Conservation (phyloP, 2,797 vertebrate genomes). For the Lateolabrax maculatus region DNA sequence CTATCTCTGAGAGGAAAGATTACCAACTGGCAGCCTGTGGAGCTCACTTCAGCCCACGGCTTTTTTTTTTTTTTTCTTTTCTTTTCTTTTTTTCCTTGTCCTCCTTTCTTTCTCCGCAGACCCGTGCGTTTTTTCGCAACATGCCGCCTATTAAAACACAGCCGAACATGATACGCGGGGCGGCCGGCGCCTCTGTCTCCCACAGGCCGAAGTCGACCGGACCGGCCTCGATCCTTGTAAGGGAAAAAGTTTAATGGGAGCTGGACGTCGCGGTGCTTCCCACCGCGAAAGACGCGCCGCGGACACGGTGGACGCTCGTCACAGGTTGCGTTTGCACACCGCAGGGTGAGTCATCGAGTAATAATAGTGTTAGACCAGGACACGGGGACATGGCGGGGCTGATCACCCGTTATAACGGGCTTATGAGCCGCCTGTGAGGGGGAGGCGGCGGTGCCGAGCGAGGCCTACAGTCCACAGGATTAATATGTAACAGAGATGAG, state of each 20-base stretch:
- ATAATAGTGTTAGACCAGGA: slow-evolving; percentile 86
- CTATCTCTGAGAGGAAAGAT: slow-evolving; percentile 77
- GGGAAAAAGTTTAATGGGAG: slow-evolving; percentile 86
- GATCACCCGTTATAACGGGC: slow-evolving; percentile 79
- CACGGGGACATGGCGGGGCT: slow-evolving; percentile 77
- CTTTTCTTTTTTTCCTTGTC: too few species aligned
- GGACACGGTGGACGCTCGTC: slow-evolving; percentile 69
- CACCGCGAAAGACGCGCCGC: slow-evolving; percentile 82
- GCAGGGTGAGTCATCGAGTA: slow-evolving; percentile 89
- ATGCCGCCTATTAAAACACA: slow-evolving; percentile 13
- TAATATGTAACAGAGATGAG: slow-evolving; percentile 45
- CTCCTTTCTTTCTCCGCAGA: slow-evolving; percentile 53
- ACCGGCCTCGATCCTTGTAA: slow-evolving; percentile 83
- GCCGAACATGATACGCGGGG: slow-evolving; percentile 21
- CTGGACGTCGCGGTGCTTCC: slow-evolving; percentile 69
- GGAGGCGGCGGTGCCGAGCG: slow-evolving; percentile 62
- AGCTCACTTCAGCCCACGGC: slow-evolving; percentile 53
- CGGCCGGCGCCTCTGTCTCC: slow-evolving; percentile 26
- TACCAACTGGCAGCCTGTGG: slow-evolving; percentile 74
- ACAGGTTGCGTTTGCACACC: slow-evolving; percentile 77
- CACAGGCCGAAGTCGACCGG: slow-evolving; percentile 38
- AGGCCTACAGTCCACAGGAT: slow-evolving; percentile 72
- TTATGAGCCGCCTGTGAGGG: slow-evolving; percentile 74
- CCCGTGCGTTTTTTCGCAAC: slow-evolving; percentile 30
- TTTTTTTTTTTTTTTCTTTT: too few species aligned